These are phyloP conservation scores for Polyploca ridens DNA, from an alignment of 2,888 invertebrate species.

Conservation along the genomic window DNA sequence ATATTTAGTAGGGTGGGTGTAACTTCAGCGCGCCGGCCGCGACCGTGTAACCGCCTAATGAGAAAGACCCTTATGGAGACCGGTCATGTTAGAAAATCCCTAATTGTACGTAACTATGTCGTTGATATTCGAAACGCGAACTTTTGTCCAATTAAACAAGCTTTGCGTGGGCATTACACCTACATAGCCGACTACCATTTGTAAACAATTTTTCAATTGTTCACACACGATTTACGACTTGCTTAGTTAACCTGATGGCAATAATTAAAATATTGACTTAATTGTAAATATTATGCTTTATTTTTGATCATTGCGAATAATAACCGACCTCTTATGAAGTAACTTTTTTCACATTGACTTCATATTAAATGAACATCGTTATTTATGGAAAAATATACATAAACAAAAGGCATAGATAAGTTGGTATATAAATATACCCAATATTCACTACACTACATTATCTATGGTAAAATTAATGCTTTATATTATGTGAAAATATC, in stretches of 20 bases:
- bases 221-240: neutral
- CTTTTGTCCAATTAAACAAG: slow-evolving; percentile 65
- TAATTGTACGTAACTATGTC: slow-evolving; percentile 73
- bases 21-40: slow-evolving; percentile 43
- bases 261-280: no score
- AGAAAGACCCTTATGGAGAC: slow-evolving; percentile 68
- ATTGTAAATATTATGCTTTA: no score
- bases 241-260: neutral
- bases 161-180: slow-evolving; percentile 33
- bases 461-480: slow-evolving; percentile 12
- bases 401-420: no score
- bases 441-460: no score
- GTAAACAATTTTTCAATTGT: neutral
- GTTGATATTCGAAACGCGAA: slow-evolving; percentile 69
- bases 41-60: slow-evolving; percentile 72
- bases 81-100: slow-evolving; percentile 72
- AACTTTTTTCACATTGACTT: no score
- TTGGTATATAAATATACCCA: no score
- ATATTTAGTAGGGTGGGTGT: slow-evolving; percentile 69
- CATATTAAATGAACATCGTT: no score
- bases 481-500: slow-evolving; percentile 25
- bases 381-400: no score
- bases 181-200: neutral
- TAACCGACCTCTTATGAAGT: no score
- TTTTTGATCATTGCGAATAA: no score